Evolutionary conservation across 2,888 invertebrate species (phyloP).

Genomic region (Dryococelus australis): DNA sequence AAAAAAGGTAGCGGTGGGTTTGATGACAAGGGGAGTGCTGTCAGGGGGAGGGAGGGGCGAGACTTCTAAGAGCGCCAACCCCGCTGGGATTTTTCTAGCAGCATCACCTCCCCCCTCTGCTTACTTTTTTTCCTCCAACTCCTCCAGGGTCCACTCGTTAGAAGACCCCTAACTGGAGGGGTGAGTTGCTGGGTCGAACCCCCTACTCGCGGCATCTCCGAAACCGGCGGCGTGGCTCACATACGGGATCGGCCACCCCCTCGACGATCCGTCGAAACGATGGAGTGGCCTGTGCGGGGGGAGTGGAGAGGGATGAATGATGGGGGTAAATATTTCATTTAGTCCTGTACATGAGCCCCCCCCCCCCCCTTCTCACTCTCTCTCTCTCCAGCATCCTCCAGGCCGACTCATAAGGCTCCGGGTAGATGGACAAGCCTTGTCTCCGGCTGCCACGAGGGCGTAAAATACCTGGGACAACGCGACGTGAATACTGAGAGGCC

Average conservation of each 20-base stretch:
- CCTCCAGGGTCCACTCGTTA: no score
- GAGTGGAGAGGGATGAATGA: background rate
- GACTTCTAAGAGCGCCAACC: background rate
- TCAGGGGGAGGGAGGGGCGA: background rate
- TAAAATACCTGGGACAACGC: background rate
- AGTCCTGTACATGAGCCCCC: background rate
- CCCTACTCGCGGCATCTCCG: background rate
- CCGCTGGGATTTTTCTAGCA: background rate
- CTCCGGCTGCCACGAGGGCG: background rate
- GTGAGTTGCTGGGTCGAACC: background rate
- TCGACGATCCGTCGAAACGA: conserved; percentile 7
- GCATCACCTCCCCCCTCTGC: background rate
- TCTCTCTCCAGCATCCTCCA: no score
- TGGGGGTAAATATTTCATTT: conserved; percentile 12
- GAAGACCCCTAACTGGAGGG: no score
- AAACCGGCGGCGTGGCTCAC: background rate
- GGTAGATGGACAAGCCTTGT: background rate
- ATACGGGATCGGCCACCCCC: background rate
- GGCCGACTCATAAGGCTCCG: no score
- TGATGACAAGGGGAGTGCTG: background rate
- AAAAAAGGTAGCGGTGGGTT: background rate
- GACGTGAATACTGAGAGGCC: background rate
- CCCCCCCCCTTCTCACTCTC: no score
- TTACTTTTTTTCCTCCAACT: no score
- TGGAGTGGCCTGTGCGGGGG: background rate